Evolutionary conservation across 2,888 invertebrate genomes (phyloP), one percentile per base, ranked within the genome.

Genomic region (Argynnis bischoffii): DNA sequence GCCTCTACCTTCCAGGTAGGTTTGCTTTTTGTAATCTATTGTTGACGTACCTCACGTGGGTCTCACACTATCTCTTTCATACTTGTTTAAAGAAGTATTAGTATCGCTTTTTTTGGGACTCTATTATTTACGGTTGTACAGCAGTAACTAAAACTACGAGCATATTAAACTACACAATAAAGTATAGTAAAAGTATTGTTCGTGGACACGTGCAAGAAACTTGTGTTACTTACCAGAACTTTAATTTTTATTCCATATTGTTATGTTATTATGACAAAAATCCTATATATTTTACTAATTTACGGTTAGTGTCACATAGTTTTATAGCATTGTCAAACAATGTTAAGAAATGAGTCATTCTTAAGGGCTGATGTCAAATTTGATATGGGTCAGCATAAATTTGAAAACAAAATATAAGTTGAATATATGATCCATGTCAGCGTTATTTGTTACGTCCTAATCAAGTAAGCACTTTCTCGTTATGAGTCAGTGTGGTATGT

Each of bases 21-120:
- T 78, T 80, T 75, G 78, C 78, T 87, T 89, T 89, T 78, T 72
- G 69, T 84, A 82, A 83, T 83, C 92, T 89, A 90, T 92, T 91
- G 92, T 92, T 89, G 87, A 86, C 86, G 77, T 84, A 79, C 80
- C 86, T 87, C 91, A 90, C 90, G 90, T 92, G 90, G 87, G 85
- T 78, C 79, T 76, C 75, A 69, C 64, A 69, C 79, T 71, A 71
- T 90, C 88, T 84, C 86, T 81, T 69, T 90, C 84, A 80, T 66
- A 67, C 83, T 70, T 70, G 72, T 72, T 71, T 69, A 57, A 64
- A 65, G 61, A 65, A 69, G 68, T 53, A 69, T 74, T 81, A 79
- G 73, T 57, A 68, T 69, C 71, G 69, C 87, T 82, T 84, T 79
- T 81, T 79, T 80, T 73, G 76, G 51, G 35, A 47, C 70, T 86